Percentiles rank a stretch among this genome's conserved stretches.
phyloP scores from a whole-genome alignment of 2,888 invertebrate species.

The Cancer borealis region DNA sequence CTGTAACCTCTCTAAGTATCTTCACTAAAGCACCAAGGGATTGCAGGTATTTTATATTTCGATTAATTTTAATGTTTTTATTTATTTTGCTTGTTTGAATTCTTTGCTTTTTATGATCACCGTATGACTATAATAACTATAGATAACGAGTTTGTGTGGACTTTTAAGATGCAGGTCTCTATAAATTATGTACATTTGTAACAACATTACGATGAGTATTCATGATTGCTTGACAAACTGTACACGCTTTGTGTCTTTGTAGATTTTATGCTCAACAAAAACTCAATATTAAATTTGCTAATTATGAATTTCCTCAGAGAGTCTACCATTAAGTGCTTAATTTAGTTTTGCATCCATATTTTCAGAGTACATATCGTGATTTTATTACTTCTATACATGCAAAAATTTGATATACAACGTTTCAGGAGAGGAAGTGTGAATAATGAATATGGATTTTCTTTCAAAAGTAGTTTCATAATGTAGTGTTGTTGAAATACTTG shows the following conservation, averaged over 20 bases:
- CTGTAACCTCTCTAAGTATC: not conserved
- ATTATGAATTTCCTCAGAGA: not conserved
- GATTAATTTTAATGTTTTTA: not conserved
- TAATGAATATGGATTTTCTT: not conserved
- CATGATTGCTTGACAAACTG: not conserved
- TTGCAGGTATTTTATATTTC: not conserved
- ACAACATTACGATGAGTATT: not conserved
- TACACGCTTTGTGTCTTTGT: not conserved
- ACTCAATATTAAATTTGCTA: not conserved
- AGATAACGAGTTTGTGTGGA: not conserved
- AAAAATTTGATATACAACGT: not conserved
- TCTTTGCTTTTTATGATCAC: not conserved
- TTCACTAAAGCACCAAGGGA: not conserved
- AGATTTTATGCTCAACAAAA: not conserved
- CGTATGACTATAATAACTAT: not conserved
- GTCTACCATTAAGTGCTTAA: not conserved
- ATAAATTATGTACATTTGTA: not conserved
- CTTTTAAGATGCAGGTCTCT: slow-evolving; percentile 28
- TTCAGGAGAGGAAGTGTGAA: not conserved
- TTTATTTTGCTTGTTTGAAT: not conserved
- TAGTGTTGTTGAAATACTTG: not conserved
- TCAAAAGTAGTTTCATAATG: not conserved
- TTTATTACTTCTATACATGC: not conserved
- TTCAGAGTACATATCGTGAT: not conserved
- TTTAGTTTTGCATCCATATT: not conserved